Evolutionary conservation across 2,113 vertebrate species (phyloP).

Genomic region (Sander lucioperca): DNA sequence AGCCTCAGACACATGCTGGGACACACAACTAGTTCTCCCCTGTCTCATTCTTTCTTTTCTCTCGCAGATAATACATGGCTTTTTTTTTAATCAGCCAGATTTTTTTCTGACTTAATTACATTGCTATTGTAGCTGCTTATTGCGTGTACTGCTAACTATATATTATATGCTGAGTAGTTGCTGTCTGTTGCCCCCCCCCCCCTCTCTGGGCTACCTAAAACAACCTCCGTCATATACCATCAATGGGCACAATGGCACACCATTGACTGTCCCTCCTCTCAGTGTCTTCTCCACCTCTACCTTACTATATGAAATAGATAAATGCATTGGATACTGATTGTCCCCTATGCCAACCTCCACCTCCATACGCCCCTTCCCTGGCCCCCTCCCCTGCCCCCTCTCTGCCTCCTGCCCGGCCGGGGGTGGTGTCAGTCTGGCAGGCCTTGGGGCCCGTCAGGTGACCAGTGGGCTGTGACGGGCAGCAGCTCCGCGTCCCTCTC

Average conservation of each 20-base stretch:
- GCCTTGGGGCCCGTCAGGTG: conserved; percentile 83
- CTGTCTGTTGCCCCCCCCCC: conserved; percentile 17
- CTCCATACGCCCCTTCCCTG: conserved; percentile 52
- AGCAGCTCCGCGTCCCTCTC: conserved; percentile 80
- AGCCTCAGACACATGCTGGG: conserved; percentile 76
- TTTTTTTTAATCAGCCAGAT: conserved; percentile 29
- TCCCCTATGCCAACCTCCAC: conserved; percentile 73
- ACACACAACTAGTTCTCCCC: conserved; percentile 65
- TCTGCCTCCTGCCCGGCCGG: conserved; percentile 75
- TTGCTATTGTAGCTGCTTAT: conserved; percentile 6
- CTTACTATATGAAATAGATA: conserved; percentile 63
- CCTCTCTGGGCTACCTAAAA: conserved; percentile 37
- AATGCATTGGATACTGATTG: conserved; percentile 74
- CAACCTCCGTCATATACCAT: conserved; percentile 18
- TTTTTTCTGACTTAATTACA: conserved; percentile 49
- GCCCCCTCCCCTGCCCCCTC: conserved; percentile 57
- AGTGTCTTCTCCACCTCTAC: conserved; percentile 21
- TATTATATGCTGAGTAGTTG: conserved; percentile 58
- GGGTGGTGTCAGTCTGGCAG: conserved; percentile 82
- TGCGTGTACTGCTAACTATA: conserved; percentile 36
- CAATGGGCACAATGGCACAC: conserved; percentile 10
- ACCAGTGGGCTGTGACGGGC: conserved; percentile 85
- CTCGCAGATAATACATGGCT: conserved; percentile 42
- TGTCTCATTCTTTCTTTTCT: conserved; percentile 37
- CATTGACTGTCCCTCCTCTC: conserved; percentile 11